Conservation (phyloP, 2,888 invertebrate genomes). For the Lasioglossum marginatum region DNA sequence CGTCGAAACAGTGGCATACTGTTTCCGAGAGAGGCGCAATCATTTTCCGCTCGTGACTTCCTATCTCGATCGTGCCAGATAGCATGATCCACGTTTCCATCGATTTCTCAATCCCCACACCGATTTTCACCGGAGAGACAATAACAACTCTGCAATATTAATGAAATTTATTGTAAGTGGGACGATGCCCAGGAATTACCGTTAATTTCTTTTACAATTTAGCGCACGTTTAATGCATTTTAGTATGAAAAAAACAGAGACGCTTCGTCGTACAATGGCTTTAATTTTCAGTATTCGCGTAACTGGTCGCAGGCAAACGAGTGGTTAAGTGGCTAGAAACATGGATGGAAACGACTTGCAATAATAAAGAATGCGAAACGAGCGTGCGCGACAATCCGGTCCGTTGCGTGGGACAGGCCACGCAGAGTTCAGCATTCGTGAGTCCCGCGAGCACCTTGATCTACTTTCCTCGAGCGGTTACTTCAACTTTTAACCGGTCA, state of each 20-base stretch:
- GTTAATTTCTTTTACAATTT: too few species aligned
- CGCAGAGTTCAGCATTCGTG: slow-evolving; percentile 10
- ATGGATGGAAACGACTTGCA: neutral
- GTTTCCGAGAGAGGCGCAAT: neutral
- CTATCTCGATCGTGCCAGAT: slow-evolving; percentile 21
- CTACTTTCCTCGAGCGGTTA: neutral
- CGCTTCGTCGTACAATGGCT: neutral
- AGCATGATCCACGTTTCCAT: neutral
- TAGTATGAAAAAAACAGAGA: neutral
- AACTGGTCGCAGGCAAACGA: neutral
- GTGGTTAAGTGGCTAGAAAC: neutral
- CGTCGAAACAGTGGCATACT: neutral
- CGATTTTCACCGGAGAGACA: neutral
- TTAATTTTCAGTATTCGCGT: neutral
- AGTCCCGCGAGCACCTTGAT: neutral
- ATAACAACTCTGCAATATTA: neutral
- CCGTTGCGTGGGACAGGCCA: slow-evolving; percentile 3
- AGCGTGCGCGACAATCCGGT: neutral
- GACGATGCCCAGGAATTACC: too few species aligned
- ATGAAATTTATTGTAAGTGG: neutral
- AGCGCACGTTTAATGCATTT: too few species aligned
- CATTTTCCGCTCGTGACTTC: slow-evolving; percentile 1
- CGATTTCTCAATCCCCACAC: neutral
- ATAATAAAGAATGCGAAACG: slow-evolving; percentile 8
- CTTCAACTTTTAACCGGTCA: slow-evolving; percentile 12